Conservation (phyloP, 2,797 vertebrate species). For the Brachyrhaphis roseni region DNA sequence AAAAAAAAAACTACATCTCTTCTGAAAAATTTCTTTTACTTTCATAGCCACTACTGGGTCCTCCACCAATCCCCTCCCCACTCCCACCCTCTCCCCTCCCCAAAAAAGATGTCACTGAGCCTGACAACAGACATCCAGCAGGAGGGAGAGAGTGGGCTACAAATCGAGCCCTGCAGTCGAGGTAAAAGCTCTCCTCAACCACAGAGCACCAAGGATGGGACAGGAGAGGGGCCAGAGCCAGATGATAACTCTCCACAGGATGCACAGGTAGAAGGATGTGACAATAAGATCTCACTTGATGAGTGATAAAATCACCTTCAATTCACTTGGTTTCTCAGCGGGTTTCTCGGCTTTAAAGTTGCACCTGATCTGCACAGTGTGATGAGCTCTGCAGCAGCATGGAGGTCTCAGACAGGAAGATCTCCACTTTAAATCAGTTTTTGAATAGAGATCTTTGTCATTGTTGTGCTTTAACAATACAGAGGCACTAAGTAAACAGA, state of each 20-base stretch:
- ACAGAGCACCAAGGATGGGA: constrained; percentile 87
- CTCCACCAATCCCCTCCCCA: constrained; percentile 68
- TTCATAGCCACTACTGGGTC: constrained; percentile 67
- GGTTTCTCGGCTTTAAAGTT: constrained; percentile 1
- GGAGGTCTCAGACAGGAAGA: not conserved
- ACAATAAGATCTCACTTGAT: not conserved
- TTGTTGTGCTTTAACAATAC: not conserved
- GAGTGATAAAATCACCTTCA: not conserved
- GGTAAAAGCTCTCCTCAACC: constrained; percentile 87
- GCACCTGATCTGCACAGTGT: not conserved
- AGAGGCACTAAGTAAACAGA: not conserved
- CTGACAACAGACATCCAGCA: constrained; percentile 91
- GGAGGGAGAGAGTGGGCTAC: constrained; percentile 92
- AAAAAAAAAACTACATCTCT: not conserved
- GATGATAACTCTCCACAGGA: constrained; percentile 89
- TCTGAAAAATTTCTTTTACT: constrained; percentile 28
- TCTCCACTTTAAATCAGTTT: not conserved
- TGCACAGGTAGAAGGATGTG: constrained; percentile 83
- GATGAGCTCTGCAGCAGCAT: not conserved
- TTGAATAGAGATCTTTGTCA: not conserved
- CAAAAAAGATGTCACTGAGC: constrained; percentile 93
- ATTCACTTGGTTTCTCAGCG: not conserved
- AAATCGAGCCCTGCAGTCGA: constrained; percentile 88
- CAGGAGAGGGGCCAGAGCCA: constrained; percentile 83
- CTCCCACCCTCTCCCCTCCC: constrained; percentile 75